A percentile compares a stretch with the other conserved stretches of the same genome.
phyloP scores from a whole-genome alignment of 2,888 invertebrate species.

The Erpobdella octoculata region DNA sequence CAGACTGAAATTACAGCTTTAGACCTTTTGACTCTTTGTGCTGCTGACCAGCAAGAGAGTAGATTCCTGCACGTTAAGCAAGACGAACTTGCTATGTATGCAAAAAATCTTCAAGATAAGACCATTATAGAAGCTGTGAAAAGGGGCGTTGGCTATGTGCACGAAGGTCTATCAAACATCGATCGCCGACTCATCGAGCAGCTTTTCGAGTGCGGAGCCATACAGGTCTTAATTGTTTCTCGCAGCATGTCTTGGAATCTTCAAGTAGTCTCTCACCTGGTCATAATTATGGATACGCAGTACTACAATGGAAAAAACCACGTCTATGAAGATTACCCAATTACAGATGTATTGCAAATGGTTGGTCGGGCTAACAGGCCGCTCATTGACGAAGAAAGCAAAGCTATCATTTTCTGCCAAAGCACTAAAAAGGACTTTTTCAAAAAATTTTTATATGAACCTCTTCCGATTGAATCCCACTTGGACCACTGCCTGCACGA shows the following conservation, averaged over 20 bases:
- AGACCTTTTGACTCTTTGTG: conserved; percentile 84
- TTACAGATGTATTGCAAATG: conserved; percentile 95
- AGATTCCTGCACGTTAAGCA: conserved; percentile 74
- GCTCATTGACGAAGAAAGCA: conserved; percentile 72
- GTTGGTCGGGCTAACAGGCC: conserved; percentile 90
- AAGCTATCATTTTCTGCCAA: conserved; percentile 92
- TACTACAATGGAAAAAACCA: conserved; percentile 69
- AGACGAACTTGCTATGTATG: conserved; percentile 77
- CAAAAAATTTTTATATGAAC: conserved; percentile 93
- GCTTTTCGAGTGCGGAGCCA: conserved; percentile 82
- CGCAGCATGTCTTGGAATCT: conserved; percentile 86
- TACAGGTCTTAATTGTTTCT: conserved; percentile 79
- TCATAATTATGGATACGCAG: conserved; percentile 92
- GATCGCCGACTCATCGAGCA: conserved; percentile 87
- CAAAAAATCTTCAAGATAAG: conserved; percentile 79
- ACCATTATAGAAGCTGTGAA: conserved; percentile 81
- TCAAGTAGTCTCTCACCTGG: conserved; percentile 79
- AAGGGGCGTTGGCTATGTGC: conserved; percentile 92
- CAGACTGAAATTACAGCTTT: conserved; percentile 89
- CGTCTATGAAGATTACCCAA: conserved; percentile 92
- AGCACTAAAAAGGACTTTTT: conserved; percentile 96
- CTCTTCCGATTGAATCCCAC: conserved; percentile 92
- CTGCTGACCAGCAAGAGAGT: conserved; percentile 76
- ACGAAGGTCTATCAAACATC: conserved; percentile 77
- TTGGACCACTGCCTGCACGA: conserved; percentile 94